Conservation (phyloP, 1,140 invertebrate genomes). For the Neoseiulus cucumeris region DNA sequence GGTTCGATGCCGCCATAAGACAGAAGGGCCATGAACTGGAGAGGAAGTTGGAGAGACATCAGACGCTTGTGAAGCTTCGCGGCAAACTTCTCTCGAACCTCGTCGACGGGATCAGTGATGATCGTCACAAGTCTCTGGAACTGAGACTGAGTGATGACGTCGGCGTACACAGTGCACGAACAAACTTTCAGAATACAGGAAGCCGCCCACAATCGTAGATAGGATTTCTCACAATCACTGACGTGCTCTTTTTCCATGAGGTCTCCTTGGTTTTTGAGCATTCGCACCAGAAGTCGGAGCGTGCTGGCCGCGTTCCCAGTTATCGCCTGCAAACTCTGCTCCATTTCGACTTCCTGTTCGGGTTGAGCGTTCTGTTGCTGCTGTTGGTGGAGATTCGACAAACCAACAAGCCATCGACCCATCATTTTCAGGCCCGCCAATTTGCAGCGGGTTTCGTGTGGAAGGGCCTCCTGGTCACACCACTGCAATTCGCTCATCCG, state of each 20-base stretch:
- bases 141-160: constrained; percentile 79
- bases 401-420: constrained; percentile 77
- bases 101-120: constrained; percentile 37
- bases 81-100: constrained; percentile 66
- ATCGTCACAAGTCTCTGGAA: constrained; percentile 78
- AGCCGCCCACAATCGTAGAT: constrained; percentile 68
- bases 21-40: constrained; percentile 94
- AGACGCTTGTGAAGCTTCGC: constrained; percentile 77
- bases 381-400: constrained; percentile 36
- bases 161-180: constrained; percentile 47
- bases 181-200: constrained; percentile 78
- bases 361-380: background rate
- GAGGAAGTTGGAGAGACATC: constrained; percentile 41
- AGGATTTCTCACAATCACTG: constrained; percentile 53
- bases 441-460: constrained; percentile 76
- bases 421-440: constrained; percentile 86
- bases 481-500: constrained; percentile 41
- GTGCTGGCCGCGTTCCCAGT: constrained; percentile 57
- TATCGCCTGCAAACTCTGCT: constrained; percentile 15
- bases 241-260: constrained; percentile 40
- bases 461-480: constrained; percentile 66
- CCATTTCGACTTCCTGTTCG: constrained; percentile 3
- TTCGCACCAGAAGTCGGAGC: constrained; percentile 70
- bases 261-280: constrained; percentile 71
- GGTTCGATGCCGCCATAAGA: constrained; percentile 42